Conservation (phyloP, 2,797 vertebrate genomes). For the Podarcis lilfordi region DNA sequence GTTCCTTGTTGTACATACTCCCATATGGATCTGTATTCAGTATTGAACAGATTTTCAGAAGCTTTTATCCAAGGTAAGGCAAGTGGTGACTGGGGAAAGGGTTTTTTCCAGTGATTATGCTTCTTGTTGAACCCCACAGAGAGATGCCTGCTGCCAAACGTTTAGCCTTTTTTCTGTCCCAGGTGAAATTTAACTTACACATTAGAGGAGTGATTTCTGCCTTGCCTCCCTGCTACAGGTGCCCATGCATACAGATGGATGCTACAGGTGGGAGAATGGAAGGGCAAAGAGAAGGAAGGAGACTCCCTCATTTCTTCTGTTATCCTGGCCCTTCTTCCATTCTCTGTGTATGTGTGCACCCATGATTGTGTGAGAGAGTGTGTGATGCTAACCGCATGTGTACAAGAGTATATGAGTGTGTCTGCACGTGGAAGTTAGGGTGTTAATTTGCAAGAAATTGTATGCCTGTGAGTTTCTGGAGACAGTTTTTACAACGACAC, state of each 20-base stretch:
- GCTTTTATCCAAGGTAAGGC: background rate
- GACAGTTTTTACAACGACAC: background rate
- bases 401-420: too few relatives aligned
- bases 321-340: too few relatives aligned
- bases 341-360: too few relatives aligned
- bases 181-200: background rate
- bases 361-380: too few relatives aligned
- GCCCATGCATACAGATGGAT: too few relatives aligned
- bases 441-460: background rate
- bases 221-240: too few relatives aligned
- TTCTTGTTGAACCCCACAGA: background rate
- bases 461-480: background rate
- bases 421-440: background rate
- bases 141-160: background rate
- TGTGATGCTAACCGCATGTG: too few relatives aligned
- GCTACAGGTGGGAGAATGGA: too few relatives aligned
- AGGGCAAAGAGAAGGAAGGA: too few relatives aligned
- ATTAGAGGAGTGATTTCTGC: too few relatives aligned
- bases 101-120: background rate
- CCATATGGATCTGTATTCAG: background rate
- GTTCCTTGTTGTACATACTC: background rate
- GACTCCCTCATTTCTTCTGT: too few relatives aligned
- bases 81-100: background rate
- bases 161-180: background rate
- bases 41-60: background rate